These are phyloP conservation scores for Cebidichthys violaceus DNA, from an alignment of 2,113 vertebrate species.

Conservation along the genomic window DNA sequence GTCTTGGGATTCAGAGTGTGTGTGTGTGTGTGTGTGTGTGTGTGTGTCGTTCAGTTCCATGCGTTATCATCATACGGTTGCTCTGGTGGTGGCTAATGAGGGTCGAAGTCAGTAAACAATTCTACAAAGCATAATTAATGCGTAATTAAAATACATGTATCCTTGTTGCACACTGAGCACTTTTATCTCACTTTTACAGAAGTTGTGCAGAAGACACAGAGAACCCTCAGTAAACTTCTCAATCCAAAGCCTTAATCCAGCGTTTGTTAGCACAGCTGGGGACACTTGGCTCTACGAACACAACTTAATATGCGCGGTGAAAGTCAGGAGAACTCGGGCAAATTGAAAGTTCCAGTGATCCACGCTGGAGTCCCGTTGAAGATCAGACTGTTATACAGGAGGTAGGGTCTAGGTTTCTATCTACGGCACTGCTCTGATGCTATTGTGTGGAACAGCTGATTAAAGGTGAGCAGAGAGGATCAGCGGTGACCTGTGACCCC, in stretches of 20 bases:
- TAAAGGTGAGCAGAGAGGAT: not conserved
- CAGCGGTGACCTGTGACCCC: no score
- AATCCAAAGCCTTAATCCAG: constrained; percentile 41
- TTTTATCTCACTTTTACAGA: constrained; percentile 55
- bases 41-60: constrained; percentile 6
- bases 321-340: constrained; percentile 1
- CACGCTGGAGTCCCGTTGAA: not conserved
- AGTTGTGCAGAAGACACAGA: constrained; percentile 6
- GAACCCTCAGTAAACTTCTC: constrained; percentile 40
- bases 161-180: not conserved
- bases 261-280: constrained; percentile 47
- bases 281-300: constrained; percentile 32
- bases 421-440: no score
- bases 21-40: constrained; percentile 15
- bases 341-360: not conserved
- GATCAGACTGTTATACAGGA: not conserved
- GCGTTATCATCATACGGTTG: not conserved
- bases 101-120: constrained; percentile 19
- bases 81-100: constrained; percentile 28
- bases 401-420: not conserved
- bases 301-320: constrained; percentile 18
- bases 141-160: not conserved
- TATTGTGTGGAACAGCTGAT: not conserved
- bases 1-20: constrained; percentile 26
- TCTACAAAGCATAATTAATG: not conserved